Evolutionary conservation across 2,797 vertebrate genomes (phyloP), one percentile per base, ranked within the genome.

Genomic region (Jordanella pulchra): DNA sequence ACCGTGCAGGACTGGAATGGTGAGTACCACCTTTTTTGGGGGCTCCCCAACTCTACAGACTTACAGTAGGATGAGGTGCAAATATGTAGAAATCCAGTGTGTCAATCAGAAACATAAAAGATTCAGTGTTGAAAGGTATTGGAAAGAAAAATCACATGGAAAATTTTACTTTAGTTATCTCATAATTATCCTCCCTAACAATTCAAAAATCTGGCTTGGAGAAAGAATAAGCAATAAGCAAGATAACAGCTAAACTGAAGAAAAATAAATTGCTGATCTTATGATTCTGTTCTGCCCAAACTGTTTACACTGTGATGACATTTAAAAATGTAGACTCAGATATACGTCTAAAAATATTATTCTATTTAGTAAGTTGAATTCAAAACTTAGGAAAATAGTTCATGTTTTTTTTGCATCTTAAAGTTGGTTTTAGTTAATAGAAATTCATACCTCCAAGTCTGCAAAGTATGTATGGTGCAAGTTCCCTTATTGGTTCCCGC

Each of bases 1-100:
- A 93, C 92, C 95, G 95, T 63, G 96, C 96, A 0, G 98, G 98
- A 76, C 84, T 96, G 17, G 95, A 99, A 95, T 99, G 98, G 98
- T 99, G 96, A 91, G 97, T 94, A 51, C n/a, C 42, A 54, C 45
- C 32, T 48, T 67, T 70, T 25, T 42, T 65, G 25, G n/a, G 75
- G 47, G 63, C 13, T 69, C 17, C 68, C 23, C 10, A 23, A 32
- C 58, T 50, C 45, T 30, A 32, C n/a, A 74, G 48, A 30, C 15
- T 65, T 58, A 0, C 28, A 51, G 50, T 21, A 1, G 7, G 7
- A 21, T 60, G 15, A 60, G 30, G 30, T 60, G 28, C 30, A 61
- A 39, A 23, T 61, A 5, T 61, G 15, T 10, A 3, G 32, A 60
- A 35, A 4, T 39, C 1, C 21, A 61, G 11, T 18, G 11, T 39